Evolutionary conservation across 2,797 vertebrate genomes (phyloP).

Genomic region (Sebastes hubbsi): DNA sequence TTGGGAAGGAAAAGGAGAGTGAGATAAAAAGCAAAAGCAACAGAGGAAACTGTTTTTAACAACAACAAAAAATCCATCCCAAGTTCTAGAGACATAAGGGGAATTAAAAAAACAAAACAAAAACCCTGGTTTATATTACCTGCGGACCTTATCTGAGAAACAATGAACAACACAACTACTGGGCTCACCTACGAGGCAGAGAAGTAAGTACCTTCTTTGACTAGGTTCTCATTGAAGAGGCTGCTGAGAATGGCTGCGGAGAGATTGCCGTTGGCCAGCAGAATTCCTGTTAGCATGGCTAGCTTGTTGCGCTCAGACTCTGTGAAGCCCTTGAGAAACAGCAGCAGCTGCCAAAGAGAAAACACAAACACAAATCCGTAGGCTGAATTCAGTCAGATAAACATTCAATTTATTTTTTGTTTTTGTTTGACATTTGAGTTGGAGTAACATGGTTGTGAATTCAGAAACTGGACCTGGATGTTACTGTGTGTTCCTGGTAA

Average conservation of each 20-base stretch:
- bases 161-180: background rate
- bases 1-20: background rate
- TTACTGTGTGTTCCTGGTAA: background rate
- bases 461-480: background rate
- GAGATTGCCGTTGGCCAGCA: conserved; percentile 92
- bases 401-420: too few species aligned
- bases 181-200: background rate
- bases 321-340: conserved; percentile 97
- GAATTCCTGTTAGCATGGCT: conserved; percentile 97
- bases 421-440: background rate
- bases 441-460: background rate
- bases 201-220: conserved; percentile 90
- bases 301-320: conserved; percentile 98
- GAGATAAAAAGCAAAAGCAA: background rate
- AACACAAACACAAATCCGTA: conserved; percentile 12
- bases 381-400: background rate
- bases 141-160: background rate
- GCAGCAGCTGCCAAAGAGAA: conserved; percentile 86
- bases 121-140: background rate
- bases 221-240: conserved; percentile 97
- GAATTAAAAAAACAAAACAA: background rate
- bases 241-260: conserved; percentile 95
- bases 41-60: background rate
- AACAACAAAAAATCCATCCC: background rate
- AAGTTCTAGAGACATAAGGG: background rate